Evolutionary conservation across 2,888 invertebrate genomes (phyloP).

Genomic region (Elgonia sp.): DNA sequence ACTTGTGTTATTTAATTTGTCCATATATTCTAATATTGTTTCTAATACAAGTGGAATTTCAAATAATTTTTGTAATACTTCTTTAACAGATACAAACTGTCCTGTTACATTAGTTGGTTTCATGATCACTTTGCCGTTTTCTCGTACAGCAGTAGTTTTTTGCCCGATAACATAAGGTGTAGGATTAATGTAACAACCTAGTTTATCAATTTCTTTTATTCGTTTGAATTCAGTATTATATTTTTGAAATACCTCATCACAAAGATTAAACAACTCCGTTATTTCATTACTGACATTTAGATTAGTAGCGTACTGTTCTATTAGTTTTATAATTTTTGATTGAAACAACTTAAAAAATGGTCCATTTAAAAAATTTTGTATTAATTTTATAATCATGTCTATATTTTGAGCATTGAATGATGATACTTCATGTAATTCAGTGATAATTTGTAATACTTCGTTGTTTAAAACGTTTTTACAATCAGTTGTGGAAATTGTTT

Average conservation of each 20-base stretch:
- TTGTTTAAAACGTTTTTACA: slow-evolving; percentile 4
- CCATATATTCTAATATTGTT: slow-evolving; percentile 46
- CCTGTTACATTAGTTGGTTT: background rate
- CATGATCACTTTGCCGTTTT: background rate
- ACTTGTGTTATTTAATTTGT: slow-evolving; percentile 32
- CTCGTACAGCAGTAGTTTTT: background rate
- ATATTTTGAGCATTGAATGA: slow-evolving; percentile 9
- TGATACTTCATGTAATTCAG: background rate
- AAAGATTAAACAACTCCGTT: slow-evolving; percentile 12
- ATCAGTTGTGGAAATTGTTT: background rate
- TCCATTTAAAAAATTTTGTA: slow-evolving; percentile 21
- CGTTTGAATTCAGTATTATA: slow-evolving; percentile 41
- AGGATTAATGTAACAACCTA: slow-evolving; percentile 30
- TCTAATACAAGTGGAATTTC: slow-evolving; percentile 46
- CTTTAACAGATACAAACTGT: slow-evolving; percentile 27
- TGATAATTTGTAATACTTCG: slow-evolving; percentile 24
- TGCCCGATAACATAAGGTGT: slow-evolving; percentile 29
- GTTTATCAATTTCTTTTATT: background rate
- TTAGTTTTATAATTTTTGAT: slow-evolving; percentile 1
- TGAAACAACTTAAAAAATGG: slow-evolving; percentile 37
- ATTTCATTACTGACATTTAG: slow-evolving; percentile 20
- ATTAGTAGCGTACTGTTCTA: background rate
- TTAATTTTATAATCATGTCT: background rate
- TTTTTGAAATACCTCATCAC: slow-evolving; percentile 18
- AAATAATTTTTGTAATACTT: slow-evolving; percentile 48